Evolutionary conservation across 2,113 vertebrate species (phyloP), one percentile per base, ranked within the genome.

Genomic region (Serinus canaria): DNA sequence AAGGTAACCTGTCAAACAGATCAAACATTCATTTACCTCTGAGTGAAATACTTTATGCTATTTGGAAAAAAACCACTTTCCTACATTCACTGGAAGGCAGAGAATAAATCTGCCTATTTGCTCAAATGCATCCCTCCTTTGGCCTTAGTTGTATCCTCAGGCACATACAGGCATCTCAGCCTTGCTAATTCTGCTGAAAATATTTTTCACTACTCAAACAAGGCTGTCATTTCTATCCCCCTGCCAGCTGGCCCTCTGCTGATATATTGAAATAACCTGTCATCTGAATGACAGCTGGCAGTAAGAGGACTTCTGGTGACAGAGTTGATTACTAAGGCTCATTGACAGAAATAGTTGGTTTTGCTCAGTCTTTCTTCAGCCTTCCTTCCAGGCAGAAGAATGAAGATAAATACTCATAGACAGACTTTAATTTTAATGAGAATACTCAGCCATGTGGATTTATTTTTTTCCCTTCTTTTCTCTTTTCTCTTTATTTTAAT

Each of bases 321-420:
- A 55, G 77, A 96, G 23, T 17, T 93, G 92, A 96, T 96, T 80
- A 85, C 75, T 89, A 79, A 89, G 72, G 79, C 90, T 95, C 95
- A 74, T 75, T 95, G 95, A 94, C 85, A 93, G 91, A 94, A 90
- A 46, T 79, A 72, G 91, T 30, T 75, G 59, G 0, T 92, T 78
- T 67, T 91, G 30, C 86, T 94, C 77, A 80, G n/a, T 68, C 74
- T 94, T 80, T 83, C 64, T 94, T 67, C 90, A 69, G 59, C 35
- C 39, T 96, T 47, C 43, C 62, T 96, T 66, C 80, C 0, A 9
- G 52, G 67, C 83, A 82, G 94, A 64, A 95, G 80, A 93, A 89
- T 49, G 92, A 92, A 92, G 66, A 73, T 83, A 93, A 91, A 78
- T 91, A 82, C 76, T 87, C 67, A 75, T 68, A 89, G 50, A 23